These are phyloP conservation scores for Muricea muricata DNA, from an alignment of 92 coral and sea anemone genomes.

Conservation along the genomic window DNA sequence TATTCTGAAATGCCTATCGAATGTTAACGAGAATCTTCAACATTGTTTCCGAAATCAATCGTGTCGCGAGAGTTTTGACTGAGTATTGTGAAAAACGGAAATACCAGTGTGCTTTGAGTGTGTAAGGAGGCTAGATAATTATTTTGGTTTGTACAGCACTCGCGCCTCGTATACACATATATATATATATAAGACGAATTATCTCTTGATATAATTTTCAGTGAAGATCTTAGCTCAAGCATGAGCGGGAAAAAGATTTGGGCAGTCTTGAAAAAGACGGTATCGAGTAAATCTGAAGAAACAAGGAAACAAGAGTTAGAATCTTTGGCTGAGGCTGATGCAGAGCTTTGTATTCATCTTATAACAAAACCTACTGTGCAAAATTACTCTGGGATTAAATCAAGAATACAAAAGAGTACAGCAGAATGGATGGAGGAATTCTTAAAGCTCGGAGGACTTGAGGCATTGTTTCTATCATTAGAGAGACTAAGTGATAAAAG, in stretches of 20 bases:
- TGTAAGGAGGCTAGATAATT: neutral
- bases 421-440: conserved; percentile 86
- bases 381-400: conserved; percentile 87
- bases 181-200: neutral
- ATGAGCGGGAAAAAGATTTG: conserved; percentile 38
- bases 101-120: neutral
- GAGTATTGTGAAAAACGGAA: neutral
- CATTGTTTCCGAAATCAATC: neutral
- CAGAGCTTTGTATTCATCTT: conserved; percentile 89
- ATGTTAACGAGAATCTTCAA: too few species aligned
- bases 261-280: conserved; percentile 32
- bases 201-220: neutral
- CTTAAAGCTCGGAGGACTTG: conserved; percentile 81
- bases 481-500: conserved; percentile 67
- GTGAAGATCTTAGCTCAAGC: neutral
- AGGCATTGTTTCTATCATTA: conserved; percentile 79
- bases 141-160: neutral
- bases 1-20: neutral
- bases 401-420: conserved; percentile 77
- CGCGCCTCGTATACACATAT: neutral
- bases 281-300: conserved; percentile 25
- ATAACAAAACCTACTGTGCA: conserved; percentile 74
- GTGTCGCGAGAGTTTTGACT: neutral
- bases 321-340: conserved; percentile 78
- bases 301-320: conserved; percentile 30